Evolutionary conservation across 2,113 vertebrate genomes (phyloP).

Genomic region (Paradoxurus hermaphroditus): DNA sequence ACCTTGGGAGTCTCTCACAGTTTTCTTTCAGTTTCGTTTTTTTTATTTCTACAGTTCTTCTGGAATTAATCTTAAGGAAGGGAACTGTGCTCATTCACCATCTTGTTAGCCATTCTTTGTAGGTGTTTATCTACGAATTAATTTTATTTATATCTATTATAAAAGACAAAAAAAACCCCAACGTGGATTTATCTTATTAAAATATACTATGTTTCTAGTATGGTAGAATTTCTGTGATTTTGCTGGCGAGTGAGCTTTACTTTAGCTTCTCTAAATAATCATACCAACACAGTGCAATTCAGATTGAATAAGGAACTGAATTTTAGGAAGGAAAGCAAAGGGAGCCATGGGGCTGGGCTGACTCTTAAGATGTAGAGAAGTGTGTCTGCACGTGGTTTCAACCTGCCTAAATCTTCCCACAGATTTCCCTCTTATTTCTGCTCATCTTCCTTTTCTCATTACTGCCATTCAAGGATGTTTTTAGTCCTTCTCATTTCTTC

Average conservation of each 20-base stretch:
- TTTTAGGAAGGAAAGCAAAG: background rate
- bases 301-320: background rate
- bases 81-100: background rate
- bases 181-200: background rate
- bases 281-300: background rate
- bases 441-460: conserved; percentile 52
- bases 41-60: background rate
- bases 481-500: conserved; percentile 54
- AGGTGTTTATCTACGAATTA: background rate
- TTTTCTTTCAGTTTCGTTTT: background rate
- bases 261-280: background rate
- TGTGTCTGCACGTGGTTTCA: background rate
- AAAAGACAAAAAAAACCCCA: background rate
- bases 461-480: conserved; percentile 62
- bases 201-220: background rate
- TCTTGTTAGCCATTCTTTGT: background rate
- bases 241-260: background rate
- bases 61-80: background rate
- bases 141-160: background rate
- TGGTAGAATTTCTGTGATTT: background rate
- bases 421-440: conserved; percentile 32
- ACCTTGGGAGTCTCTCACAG: background rate
- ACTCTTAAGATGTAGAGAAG: background rate
- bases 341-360: background rate
- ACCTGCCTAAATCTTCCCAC: conserved; percentile 18